These are phyloP conservation scores for Trypoxylon attenuatum DNA, from an alignment of 2,888 invertebrate species.

Conservation along the genomic window DNA sequence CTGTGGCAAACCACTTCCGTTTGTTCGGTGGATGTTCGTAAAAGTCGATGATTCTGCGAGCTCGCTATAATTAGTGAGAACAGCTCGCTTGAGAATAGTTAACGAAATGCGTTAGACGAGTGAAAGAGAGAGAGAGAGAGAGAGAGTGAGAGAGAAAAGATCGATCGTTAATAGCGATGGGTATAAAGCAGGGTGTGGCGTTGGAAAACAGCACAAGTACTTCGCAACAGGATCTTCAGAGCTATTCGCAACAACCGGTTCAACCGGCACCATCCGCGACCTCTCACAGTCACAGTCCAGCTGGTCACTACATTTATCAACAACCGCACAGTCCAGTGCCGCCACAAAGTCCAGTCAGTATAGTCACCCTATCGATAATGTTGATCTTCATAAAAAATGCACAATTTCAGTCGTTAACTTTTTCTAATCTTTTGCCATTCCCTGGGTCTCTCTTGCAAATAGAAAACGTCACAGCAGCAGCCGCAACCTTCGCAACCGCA, in stretches of 20 bases:
- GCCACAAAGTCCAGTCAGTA: conserved; percentile 72
- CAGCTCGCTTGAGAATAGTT: too few species aligned
- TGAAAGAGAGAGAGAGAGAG: conserved; percentile 6
- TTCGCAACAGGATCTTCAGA: conserved; percentile 76
- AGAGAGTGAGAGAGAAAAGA: conserved; percentile 22
- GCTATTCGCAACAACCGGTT: conserved; percentile 75
- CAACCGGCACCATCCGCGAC: conserved; percentile 66
- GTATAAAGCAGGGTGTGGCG: conserved; percentile 76
- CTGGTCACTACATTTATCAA: conserved; percentile 69
- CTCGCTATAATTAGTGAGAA: too few species aligned
- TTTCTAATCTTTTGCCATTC: too few species aligned
- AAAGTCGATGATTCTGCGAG: conserved; percentile 37
- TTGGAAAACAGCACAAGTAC: conserved; percentile 82
- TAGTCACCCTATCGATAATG: background rate
- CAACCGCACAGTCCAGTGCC: conserved; percentile 71
- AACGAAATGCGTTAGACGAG: background rate
- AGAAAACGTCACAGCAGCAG: conserved; percentile 70
- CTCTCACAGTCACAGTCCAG: conserved; percentile 69
- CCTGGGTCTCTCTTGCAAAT: background rate
- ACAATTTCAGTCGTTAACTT: too few species aligned
- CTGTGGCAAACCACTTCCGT: conserved; percentile 34
- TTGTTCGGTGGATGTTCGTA: conserved; percentile 17
- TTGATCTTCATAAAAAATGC: background rate
- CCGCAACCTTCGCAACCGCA: conserved; percentile 31
- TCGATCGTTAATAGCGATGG: conserved; percentile 56